Evolutionary conservation across 2,797 vertebrate species (phyloP), one percentile per base, ranked within the genome.

Genomic region (Scomberomorus guttatus): DNA sequence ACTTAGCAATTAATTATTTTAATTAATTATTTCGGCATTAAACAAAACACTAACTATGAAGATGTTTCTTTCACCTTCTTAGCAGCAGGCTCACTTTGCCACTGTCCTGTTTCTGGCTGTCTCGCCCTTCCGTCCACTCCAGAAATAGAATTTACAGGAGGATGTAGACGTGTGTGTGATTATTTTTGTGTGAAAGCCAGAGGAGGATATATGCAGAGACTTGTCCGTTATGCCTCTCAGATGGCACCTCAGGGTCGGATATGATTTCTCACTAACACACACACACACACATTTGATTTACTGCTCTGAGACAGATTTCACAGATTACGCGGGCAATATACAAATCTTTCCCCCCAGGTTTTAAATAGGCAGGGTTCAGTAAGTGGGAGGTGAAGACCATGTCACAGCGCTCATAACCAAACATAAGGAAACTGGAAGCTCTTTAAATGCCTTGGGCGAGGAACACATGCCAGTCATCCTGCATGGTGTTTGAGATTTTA

Each of bases 231-330:
- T 37, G 64, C 79, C 74, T 90, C 82, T 79, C 74, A 72, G 70
- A 80, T 77, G 87, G 81, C 88, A 90, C 88, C 86, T 91, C 72
- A 12, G 84, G 87, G 82, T 81, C 66, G 65, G 86, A 91, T 87
- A 85, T 82, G 72, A 89, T 86, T 90, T 78, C 81, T 76, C 72
- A 73, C 73, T 10, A 51, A 55, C 56, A 51, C 51, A 42, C 39
- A 14, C 39, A 5, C 52, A 72, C 66, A 75, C 61, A 78, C 70
- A 46, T 72, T 60, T 88, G 79, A 88, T 88, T 90, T 86, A 87
- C 78, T 80, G 82, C 85, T 72, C 61, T 24, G 34, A 87, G 78
- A 85, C 80, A 78, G 81, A 82, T 76, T 87, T 89, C 58, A 73
- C 58, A 91, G 85, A 90, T 87, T 88, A 87, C 24, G 63, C 6